phyloP scores from a whole-genome alignment of 2,888 invertebrate genomes.

The Hirudinaria manillensis region DNA sequence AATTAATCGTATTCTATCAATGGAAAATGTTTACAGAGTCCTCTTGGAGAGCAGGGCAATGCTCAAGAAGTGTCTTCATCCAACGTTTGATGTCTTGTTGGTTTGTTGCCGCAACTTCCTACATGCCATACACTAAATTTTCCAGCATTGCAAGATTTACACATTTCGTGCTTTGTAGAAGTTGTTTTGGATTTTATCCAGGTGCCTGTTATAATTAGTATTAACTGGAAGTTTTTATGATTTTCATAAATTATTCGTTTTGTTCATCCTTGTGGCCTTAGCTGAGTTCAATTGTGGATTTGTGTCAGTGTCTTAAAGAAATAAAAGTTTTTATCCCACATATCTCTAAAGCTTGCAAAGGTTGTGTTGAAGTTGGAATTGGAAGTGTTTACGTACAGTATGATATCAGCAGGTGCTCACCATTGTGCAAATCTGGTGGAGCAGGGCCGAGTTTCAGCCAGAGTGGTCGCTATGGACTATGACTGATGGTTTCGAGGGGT shows the following conservation, averaged over 20 bases:
- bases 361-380: too few species aligned
- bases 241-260: conserved; percentile 9
- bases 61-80: conserved; percentile 1
- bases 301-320: background rate
- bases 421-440: too few species aligned
- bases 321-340: too few species aligned
- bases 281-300: conserved; percentile 3
- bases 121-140: too few species aligned
- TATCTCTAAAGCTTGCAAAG: too few species aligned
- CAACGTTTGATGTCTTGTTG: conserved; percentile 9
- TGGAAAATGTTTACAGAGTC: background rate
- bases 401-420: too few species aligned
- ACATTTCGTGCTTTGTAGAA: background rate
- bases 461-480: too few species aligned
- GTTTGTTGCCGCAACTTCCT: background rate
- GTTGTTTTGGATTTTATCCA: background rate
- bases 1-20: background rate
- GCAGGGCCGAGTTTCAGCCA: too few species aligned
- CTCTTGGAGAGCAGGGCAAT: background rate
- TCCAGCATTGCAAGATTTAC: background rate
- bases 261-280: conserved; percentile 17
- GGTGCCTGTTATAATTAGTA: conserved; percentile 3
- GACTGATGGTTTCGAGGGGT: too few species aligned
- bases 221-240: conserved; percentile 9
- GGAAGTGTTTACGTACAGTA: too few species aligned